Evolutionary conservation across 2,797 vertebrate species (phyloP).

Genomic region (Pangasius larnaudii): DNA sequence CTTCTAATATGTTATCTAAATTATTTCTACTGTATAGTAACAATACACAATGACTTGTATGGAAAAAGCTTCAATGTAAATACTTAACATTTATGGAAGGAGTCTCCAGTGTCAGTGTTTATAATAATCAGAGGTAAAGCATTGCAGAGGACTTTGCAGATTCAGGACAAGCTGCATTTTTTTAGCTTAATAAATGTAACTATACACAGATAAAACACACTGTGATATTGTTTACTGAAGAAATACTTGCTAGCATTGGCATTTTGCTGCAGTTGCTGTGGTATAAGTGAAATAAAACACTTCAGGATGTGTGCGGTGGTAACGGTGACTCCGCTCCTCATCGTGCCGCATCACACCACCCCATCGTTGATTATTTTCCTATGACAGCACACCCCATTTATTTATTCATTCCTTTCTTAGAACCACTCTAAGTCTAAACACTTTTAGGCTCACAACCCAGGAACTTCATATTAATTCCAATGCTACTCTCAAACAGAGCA

Average conservation of each 20-base stretch:
- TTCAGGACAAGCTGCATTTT: background rate
- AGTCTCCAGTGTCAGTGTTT: background rate
- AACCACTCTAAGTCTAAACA: background rate
- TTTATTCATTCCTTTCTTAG: background rate
- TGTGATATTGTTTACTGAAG: background rate
- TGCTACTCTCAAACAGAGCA: background rate
- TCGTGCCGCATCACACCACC: background rate
- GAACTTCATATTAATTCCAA: constrained; percentile 2
- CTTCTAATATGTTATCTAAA: background rate
- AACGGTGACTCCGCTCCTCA: background rate
- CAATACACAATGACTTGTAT: background rate
- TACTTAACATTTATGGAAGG: background rate
- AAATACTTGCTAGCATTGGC: background rate
- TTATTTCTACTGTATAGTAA: background rate
- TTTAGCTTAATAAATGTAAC: background rate
- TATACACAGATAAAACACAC: background rate
- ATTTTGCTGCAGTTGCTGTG: background rate
- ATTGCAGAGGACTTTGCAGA: background rate
- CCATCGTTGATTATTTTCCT: background rate
- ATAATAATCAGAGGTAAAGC: background rate
- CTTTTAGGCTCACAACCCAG: background rate
- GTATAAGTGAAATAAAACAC: background rate
- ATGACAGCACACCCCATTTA: too few species aligned
- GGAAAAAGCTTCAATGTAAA: background rate
- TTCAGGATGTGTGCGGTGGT: background rate